Conservation (phyloP, 2,113 vertebrate genomes). For the Theristicus caerulescens region DNA sequence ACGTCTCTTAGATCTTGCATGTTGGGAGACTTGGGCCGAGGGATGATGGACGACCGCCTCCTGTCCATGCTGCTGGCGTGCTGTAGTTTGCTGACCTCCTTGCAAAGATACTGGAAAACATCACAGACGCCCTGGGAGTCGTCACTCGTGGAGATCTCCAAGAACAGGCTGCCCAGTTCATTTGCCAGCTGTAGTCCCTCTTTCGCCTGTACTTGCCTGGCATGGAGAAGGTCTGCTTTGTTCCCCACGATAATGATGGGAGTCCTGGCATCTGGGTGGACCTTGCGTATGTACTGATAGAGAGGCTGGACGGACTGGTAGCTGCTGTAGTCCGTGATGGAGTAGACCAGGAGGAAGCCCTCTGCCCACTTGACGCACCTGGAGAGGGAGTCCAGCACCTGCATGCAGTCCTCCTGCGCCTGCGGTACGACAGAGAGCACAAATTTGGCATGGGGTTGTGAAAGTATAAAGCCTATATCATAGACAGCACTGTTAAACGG, state of each 20-base stretch:
- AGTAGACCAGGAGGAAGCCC: conserved; percentile 83
- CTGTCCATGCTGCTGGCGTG: conserved; percentile 55
- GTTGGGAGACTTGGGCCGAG: conserved; percentile 82
- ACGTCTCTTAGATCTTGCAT: conserved; percentile 84
- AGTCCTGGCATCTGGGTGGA: conserved; percentile 72
- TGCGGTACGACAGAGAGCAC: neutral
- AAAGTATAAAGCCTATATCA: neutral
- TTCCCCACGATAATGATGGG: conserved; percentile 81
- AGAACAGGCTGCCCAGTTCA: conserved; percentile 78
- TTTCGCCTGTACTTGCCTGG: conserved; percentile 74
- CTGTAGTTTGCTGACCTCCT: conserved; percentile 79
- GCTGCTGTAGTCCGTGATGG: conserved; percentile 81
- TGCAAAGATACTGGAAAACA: conserved; percentile 81
- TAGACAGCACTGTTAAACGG: fast-evolving
- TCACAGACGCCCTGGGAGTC: conserved; percentile 78
- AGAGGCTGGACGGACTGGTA: conserved; percentile 76
- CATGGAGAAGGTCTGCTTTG: conserved; percentile 80
- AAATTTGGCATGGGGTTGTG: fast-evolving
- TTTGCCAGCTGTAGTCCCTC: conserved; percentile 78
- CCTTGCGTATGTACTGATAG: conserved; percentile 77
- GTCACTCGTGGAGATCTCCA: conserved; percentile 83
- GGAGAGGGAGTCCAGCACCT: conserved; percentile 68
- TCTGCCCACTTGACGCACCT: conserved; percentile 79
- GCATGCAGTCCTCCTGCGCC: conserved; percentile 67
- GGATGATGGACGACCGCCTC: conserved; percentile 71